phyloP scores from a whole-genome alignment of 2,888 invertebrate genomes.

The Ormyrus rosae region DNA sequence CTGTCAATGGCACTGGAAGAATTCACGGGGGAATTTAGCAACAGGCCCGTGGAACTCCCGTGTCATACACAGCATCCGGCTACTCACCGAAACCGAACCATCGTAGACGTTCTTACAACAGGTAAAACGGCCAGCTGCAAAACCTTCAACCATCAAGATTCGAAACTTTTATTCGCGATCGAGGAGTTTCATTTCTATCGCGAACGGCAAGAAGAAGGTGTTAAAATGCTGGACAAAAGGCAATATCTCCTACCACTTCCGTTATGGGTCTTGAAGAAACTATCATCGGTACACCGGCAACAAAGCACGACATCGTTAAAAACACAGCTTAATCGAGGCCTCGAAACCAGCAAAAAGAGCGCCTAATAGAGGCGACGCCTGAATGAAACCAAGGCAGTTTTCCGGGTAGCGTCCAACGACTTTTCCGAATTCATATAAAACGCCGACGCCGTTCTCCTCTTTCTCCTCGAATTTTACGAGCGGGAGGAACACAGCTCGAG shows the following conservation, averaged over 20 bases:
- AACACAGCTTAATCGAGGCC: slow-evolving; percentile 17
- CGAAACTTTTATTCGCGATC: too few relatives aligned
- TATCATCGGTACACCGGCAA: not conserved
- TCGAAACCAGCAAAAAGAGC: not conserved
- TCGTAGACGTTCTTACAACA: not conserved
- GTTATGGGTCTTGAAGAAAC: not conserved
- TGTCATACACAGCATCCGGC: slow-evolving; percentile 76
- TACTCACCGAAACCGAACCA: slow-evolving; percentile 47
- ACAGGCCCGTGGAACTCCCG: slow-evolving; percentile 75
- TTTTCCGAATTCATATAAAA: slow-evolving; percentile 43
- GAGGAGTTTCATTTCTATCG: too few relatives aligned
- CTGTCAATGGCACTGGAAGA: slow-evolving; percentile 92
- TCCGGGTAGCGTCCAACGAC: slow-evolving; percentile 18
- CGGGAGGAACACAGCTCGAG: not conserved
- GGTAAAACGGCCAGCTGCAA: not conserved
- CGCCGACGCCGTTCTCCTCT: not conserved
- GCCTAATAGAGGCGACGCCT: not conserved
- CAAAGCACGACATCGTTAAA: slow-evolving; percentile 1
- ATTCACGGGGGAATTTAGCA: slow-evolving; percentile 85
- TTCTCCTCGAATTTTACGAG: slow-evolving; percentile 2
- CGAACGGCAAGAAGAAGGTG: too few relatives aligned
- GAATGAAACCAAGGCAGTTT: not conserved
- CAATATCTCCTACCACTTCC: too few relatives aligned
- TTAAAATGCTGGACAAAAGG: too few relatives aligned
- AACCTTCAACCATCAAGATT: not conserved